These are phyloP conservation scores for Cryptophagus acutangulus DNA, from an alignment of 2,888 invertebrate species.

Conservation along the genomic window DNA sequence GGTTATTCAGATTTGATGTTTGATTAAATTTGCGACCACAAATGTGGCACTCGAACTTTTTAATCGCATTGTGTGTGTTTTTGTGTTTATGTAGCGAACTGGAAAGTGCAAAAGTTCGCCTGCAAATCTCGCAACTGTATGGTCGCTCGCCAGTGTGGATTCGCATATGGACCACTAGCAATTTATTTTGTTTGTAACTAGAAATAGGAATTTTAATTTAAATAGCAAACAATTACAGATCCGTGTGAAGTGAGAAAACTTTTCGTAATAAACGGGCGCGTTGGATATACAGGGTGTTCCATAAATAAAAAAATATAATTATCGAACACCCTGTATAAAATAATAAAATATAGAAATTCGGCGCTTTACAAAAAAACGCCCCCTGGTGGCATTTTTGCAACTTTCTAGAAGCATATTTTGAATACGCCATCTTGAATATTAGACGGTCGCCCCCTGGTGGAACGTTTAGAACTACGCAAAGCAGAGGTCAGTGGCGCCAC, in stretches of 20 bases:
- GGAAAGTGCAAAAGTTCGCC: conserved; percentile 41
- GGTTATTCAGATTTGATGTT: conserved; percentile 41
- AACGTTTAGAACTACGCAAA: too few relatives aligned
- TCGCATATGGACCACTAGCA: conserved; percentile 40
- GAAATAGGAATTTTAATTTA: too few relatives aligned
- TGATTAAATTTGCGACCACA: conserved; percentile 44
- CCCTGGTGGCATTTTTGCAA: too few relatives aligned
- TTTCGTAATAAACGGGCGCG: too few relatives aligned
- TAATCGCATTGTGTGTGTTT: conserved; percentile 38
- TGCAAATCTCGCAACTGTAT: conserved; percentile 43
- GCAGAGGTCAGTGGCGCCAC: too few relatives aligned
- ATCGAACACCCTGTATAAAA: conserved; percentile 1
- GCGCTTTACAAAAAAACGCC: too few relatives aligned
- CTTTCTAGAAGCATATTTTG: too few relatives aligned
- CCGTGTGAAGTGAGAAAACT: too few relatives aligned
- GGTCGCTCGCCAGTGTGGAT: conserved; percentile 45
- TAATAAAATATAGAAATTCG: too few relatives aligned
- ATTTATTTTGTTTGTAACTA: conserved; percentile 42
- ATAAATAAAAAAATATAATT: conserved; percentile 4
- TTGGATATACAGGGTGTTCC: not conserved
- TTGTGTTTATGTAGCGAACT: conserved; percentile 44
- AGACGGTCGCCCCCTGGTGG: too few relatives aligned
- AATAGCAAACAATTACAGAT: too few relatives aligned
- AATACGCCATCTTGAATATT: too few relatives aligned
- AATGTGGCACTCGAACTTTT: conserved; percentile 40